These are phyloP conservation scores for Macroramphosus scolopax DNA, from an alignment of 2,797 vertebrate genomes.

Conservation along the genomic window DNA sequence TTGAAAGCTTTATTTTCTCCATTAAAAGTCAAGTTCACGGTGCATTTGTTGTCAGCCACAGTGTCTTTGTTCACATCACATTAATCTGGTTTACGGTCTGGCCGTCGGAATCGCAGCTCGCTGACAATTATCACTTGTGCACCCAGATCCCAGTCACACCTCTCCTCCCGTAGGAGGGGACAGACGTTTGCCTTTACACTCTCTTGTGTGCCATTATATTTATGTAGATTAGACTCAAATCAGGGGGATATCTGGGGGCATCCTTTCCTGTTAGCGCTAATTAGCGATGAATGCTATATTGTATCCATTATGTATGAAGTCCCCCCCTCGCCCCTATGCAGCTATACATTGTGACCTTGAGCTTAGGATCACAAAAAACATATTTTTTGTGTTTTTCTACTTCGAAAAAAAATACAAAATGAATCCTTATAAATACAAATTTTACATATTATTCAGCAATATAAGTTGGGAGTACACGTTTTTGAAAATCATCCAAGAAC, in stretches of 20 bases:
- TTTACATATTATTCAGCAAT: no score
- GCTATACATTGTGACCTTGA: constrained; percentile 56
- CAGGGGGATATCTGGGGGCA: constrained; percentile 65
- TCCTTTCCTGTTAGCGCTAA: constrained; percentile 72
- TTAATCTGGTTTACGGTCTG: constrained; percentile 49
- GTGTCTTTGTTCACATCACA: no score
- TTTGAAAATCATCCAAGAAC: constrained; percentile 13
- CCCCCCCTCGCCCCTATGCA: constrained; percentile 14
- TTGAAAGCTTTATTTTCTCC: background rate
- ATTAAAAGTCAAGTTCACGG: constrained; percentile 25
- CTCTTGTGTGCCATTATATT: constrained; percentile 74
- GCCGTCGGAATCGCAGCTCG: constrained; percentile 50
- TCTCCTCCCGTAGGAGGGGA: constrained; percentile 58
- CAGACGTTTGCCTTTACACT: constrained; percentile 62
- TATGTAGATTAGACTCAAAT: constrained; percentile 74
- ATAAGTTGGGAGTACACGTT: constrained; percentile 11
- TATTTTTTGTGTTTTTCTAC: no score
- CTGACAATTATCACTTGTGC: constrained; percentile 65
- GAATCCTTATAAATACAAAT: background rate
- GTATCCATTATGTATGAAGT: constrained; percentile 67
- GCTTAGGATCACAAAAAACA: no score
- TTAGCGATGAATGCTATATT: constrained; percentile 66
- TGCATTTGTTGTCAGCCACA: constrained; percentile 30
- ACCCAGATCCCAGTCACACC: constrained; percentile 60
- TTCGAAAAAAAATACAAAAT: no score